A percentile compares a stretch with the other conserved stretches of the same genome.
Conservation (phyloP, 2,797 vertebrate genomes). For the Graptemys geographica region DNA sequence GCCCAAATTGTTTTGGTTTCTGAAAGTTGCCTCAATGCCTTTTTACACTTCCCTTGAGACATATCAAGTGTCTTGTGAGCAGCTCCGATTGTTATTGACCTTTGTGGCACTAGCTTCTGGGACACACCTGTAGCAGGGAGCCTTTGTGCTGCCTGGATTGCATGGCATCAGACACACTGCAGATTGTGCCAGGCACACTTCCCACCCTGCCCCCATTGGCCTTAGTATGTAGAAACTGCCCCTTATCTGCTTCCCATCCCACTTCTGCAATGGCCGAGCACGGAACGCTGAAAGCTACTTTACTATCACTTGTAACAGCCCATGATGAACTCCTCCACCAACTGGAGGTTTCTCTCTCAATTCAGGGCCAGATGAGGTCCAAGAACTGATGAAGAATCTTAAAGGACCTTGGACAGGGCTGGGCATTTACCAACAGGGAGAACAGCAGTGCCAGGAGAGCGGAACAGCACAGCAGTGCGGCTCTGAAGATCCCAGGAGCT, state of each 20-base stretch:
- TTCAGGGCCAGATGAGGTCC: neutral
- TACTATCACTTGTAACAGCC: accelerated
- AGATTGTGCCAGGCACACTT: accelerated
- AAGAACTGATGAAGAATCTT: neutral
- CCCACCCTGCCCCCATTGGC: neutral
- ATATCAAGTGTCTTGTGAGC: too few relatives aligned
- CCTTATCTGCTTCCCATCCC: neutral
- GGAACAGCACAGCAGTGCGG: too few relatives aligned
- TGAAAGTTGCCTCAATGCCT: neutral
- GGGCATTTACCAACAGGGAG: neutral
- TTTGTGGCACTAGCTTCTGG: neutral
- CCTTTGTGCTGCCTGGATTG: accelerated
- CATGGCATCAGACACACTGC: neutral
- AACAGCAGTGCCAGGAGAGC: neutral
- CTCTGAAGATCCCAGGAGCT: neutral
- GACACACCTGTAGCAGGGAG: neutral
- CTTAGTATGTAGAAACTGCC: accelerated
- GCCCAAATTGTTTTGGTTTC: neutral
- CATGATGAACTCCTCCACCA: too few relatives aligned
- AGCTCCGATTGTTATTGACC: neutral
- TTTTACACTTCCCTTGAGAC: neutral
- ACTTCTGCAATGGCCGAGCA: accelerated
- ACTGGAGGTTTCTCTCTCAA: neutral
- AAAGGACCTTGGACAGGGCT: neutral
- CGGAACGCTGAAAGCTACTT: neutral